A percentile compares a stretch with the other conserved stretches of the same genome.
These are phyloP conservation scores for Ceratotherium simum DNA, from an alignment of 2,113 vertebrate species.

Conservation along the genomic window DNA sequence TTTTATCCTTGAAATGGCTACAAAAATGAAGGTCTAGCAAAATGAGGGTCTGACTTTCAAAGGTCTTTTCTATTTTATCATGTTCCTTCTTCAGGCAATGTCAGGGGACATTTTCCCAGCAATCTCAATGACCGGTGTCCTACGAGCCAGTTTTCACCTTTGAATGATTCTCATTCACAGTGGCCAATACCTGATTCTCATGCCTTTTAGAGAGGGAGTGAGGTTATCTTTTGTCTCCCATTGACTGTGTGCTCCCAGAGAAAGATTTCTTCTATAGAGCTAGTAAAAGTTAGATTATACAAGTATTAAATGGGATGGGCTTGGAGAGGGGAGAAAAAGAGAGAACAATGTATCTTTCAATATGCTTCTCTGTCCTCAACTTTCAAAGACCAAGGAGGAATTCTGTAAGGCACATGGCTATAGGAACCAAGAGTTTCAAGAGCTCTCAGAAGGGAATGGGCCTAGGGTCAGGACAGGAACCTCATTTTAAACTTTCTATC, in stretches of 20 bases:
- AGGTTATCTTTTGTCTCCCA: background rate
- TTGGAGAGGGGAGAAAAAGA: background rate
- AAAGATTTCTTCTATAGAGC: background rate
- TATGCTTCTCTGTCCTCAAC: background rate
- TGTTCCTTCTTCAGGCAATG: background rate
- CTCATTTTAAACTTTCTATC: background rate
- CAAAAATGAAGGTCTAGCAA: slow-evolving; percentile 19
- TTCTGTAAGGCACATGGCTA: rapidly evolving
- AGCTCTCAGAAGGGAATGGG: background rate
- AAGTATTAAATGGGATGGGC: background rate
- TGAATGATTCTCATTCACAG: background rate
- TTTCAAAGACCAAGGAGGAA: background rate
- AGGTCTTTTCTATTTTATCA: background rate
- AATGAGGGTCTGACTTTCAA: slow-evolving; percentile 10
- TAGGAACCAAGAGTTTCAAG: background rate
- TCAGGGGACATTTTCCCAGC: background rate
- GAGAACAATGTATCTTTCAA: background rate
- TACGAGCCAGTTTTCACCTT: background rate
- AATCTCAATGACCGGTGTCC: background rate
- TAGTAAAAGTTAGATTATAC: background rate
- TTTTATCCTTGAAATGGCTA: background rate
- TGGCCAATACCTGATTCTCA: background rate
- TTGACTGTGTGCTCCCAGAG: background rate
- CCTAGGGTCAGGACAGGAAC: background rate
- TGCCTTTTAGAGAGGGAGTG: background rate